A percentile compares a stretch with the other conserved stretches of the same genome.
phyloP scores from a whole-genome alignment of 2,888 invertebrate species.

The Gerris lacustris region DNA sequence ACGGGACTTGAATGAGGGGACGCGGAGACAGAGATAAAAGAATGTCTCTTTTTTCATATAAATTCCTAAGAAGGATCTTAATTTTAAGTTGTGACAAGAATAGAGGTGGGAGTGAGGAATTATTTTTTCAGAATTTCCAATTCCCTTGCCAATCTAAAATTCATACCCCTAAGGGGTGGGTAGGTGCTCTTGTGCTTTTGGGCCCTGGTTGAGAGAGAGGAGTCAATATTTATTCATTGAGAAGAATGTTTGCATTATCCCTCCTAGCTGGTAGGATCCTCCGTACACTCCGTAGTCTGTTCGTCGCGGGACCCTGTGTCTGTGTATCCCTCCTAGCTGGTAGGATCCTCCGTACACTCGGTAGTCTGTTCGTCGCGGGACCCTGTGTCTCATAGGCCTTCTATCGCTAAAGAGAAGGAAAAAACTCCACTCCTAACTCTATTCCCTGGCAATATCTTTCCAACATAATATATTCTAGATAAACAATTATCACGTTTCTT shows the following conservation, averaged over 20 bases:
- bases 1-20: slow-evolving; percentile 6
- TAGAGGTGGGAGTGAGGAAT: neutral
- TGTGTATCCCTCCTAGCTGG: neutral
- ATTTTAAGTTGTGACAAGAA: slow-evolving; percentile 1
- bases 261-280: no score
- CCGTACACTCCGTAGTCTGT: no score
- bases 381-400: no score
- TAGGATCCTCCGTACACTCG: no score
- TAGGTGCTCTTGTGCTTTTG: neutral
- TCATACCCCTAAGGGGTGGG: neutral
- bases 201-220: neutral
- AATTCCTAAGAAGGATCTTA: slow-evolving; percentile 3
- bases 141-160: slow-evolving; percentile 5
- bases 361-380: no score
- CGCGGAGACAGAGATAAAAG: neutral
- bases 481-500: no score
- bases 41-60: slow-evolving; percentile 9
- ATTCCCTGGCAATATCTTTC: no score
- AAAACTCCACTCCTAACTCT: no score
- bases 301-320: no score
- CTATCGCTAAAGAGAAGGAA: no score
- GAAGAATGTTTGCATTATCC: slow-evolving; percentile 8
- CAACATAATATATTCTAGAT: no score
- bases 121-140: slow-evolving; percentile 1
- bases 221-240: slow-evolving; percentile 9